A percentile compares a stretch with the other conserved stretches of the same genome.
These are phyloP conservation scores for Sciurus carolinensis DNA, from an alignment of 2,797 vertebrate genomes.

Conservation along the genomic window DNA sequence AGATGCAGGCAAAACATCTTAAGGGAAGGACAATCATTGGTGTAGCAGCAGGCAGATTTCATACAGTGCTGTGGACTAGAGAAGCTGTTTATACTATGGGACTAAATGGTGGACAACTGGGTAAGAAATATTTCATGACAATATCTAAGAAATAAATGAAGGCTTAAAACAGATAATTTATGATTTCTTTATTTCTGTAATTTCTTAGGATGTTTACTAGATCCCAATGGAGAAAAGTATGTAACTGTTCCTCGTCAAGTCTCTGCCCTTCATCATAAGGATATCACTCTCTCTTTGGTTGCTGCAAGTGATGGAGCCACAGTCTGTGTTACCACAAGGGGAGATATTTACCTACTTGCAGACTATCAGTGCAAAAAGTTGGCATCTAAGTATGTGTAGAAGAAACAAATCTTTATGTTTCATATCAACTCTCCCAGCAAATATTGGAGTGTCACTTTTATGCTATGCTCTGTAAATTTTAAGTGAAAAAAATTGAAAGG, in stretches of 20 bases:
- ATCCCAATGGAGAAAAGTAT: conserved; percentile 97
- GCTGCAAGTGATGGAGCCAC: conserved; percentile 97
- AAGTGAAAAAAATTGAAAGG: background rate
- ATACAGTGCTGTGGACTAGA: conserved; percentile 97
- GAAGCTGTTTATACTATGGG: conserved; percentile 98
- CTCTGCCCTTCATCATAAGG: conserved; percentile 97
- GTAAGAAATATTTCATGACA: conserved; percentile 88
- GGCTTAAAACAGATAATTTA: conserved; percentile 29
- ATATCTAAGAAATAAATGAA: conserved; percentile 3
- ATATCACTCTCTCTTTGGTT: conserved; percentile 93
- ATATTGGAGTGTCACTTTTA: background rate
- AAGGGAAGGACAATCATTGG: conserved; percentile 96
- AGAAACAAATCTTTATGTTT: conserved; percentile 5
- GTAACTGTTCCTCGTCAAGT: conserved; percentile 95
- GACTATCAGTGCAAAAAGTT: conserved; percentile 99
- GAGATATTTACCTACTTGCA: conserved; percentile 96
- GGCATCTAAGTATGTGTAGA: conserved; percentile 94
- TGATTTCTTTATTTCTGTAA: conserved; percentile 65
- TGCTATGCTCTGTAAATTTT: background rate
- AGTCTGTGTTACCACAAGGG: conserved; percentile 95
- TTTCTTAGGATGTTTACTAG: conserved; percentile 94
- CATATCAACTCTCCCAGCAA: background rate
- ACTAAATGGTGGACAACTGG: conserved; percentile 98
- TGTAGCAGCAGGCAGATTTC: conserved; percentile 97
- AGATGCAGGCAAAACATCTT: conserved; percentile 96